Evolutionary conservation across 2,888 invertebrate genomes (phyloP).

Genomic region (Arge pagana): DNA sequence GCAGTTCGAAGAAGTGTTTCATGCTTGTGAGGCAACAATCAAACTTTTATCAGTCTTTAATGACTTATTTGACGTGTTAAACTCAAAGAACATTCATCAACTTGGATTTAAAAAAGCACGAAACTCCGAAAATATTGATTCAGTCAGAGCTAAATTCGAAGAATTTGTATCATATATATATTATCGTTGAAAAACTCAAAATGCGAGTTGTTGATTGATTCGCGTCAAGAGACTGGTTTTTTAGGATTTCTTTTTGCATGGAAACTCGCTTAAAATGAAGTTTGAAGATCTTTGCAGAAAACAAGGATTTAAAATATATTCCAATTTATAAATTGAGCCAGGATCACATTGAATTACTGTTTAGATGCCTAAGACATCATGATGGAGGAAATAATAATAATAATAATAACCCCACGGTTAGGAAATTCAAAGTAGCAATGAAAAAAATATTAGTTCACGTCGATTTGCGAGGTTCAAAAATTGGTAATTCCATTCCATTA

Average conservation of each 20-base stretch:
- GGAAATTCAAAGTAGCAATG: conserved; percentile 30
- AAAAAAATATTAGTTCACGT: conserved; percentile 32
- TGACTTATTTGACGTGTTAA: conserved; percentile 30
- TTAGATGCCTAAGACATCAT: neutral
- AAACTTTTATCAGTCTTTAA: conserved; percentile 25
- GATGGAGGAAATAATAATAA: conserved; percentile 2
- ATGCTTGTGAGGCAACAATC: conserved; percentile 25
- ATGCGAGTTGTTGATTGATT: neutral
- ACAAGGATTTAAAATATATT: no score
- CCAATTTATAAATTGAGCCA: no score
- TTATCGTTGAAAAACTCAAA: conserved; percentile 1
- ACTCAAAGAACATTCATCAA: conserved; percentile 18
- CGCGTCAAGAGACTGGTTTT: neutral
- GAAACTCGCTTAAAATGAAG: conserved; percentile 11
- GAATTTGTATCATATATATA: conserved; percentile 11
- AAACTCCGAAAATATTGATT: conserved; percentile 9
- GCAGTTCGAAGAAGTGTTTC: conserved; percentile 24
- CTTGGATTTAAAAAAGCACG: conserved; percentile 17
- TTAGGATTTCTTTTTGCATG: conserved; percentile 7
- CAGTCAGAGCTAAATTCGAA: neutral
- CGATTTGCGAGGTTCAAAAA: conserved; percentile 22
- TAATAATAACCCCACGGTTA: no score
- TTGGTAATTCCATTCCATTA: conserved; percentile 31
- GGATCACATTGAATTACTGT: conserved; percentile 4
- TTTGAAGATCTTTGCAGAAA: no score